These are phyloP conservation scores for Lordiphosa fenestrarum DNA, from an alignment of 2,888 invertebrate genomes.

Conservation along the genomic window DNA sequence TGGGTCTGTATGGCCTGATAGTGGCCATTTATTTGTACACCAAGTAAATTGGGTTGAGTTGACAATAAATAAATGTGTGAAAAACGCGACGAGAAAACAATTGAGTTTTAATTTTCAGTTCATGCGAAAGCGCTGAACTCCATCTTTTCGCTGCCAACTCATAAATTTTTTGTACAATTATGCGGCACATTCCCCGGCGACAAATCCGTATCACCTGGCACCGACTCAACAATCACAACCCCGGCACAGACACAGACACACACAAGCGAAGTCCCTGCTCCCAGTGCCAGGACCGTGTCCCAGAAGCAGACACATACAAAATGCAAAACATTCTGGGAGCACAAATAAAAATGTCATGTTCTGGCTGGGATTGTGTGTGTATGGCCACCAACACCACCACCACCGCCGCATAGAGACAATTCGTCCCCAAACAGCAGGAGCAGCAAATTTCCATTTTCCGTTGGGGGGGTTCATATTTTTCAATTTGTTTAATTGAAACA, in stretches of 20 bases:
- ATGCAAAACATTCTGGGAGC: conserved; percentile 65
- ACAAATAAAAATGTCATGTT: conserved; percentile 68
- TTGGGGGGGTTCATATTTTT: conserved; percentile 66
- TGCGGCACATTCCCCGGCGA: conserved; percentile 40
- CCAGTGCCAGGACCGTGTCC: conserved; percentile 1
- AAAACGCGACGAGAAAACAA: background rate
- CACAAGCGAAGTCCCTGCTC: too few species aligned
- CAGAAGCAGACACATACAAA: conserved; percentile 53
- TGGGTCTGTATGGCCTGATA: conserved; percentile 99
- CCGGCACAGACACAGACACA: conserved; percentile 40
- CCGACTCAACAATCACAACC: conserved; percentile 59
- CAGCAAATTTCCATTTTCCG: conserved; percentile 59
- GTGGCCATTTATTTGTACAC: conserved; percentile 99
- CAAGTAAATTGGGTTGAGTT: conserved; percentile 83
- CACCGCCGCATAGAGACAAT: conserved; percentile 17
- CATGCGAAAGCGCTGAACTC: too few species aligned
- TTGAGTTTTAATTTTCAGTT: background rate
- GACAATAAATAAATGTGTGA: conserved; percentile 11
- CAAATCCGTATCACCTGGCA: conserved; percentile 56
- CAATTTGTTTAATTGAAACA: conserved; percentile 75
- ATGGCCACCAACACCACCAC: too few species aligned
- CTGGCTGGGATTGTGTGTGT: conserved; percentile 7
- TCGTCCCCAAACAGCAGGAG: conserved; percentile 8
- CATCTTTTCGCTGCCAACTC: background rate
- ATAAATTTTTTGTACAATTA: conserved; percentile 8